Conservation (phyloP, 2,888 invertebrate species). For the Spisula subtruncata region DNA sequence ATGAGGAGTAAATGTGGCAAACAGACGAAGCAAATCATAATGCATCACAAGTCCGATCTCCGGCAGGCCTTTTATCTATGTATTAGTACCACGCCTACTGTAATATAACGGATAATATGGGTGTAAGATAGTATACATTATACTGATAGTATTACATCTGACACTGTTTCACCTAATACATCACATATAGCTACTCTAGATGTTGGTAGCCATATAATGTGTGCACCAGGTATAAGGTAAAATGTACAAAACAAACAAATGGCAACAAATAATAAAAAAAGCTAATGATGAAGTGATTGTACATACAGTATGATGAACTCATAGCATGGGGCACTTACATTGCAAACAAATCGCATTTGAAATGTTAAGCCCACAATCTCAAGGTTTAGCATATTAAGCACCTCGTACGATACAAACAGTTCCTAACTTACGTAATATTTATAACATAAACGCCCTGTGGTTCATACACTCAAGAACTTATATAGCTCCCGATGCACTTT, state of each 20-base stretch:
- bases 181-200: not conserved
- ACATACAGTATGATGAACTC: too few relatives aligned
- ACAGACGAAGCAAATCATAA: constrained; percentile 6
- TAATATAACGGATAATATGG: constrained; percentile 17
- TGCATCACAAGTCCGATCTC: not conserved
- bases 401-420: too few relatives aligned
- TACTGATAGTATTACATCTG: not conserved
- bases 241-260: not conserved
- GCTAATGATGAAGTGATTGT: too few relatives aligned
- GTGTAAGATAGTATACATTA: constrained; percentile 11
- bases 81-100: constrained; percentile 6
- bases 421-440: too few relatives aligned
- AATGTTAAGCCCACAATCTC: too few relatives aligned
- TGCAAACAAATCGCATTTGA: too few relatives aligned
- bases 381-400: too few relatives aligned
- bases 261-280: not conserved
- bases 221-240: not conserved
- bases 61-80: constrained; percentile 7
- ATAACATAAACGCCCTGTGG: too few relatives aligned
- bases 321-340: too few relatives aligned
- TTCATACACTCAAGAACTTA: too few relatives aligned
- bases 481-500: too few relatives aligned
- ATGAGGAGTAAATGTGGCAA: constrained; percentile 12
- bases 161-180: constrained; percentile 7
- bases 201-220: not conserved